A percentile compares a stretch with the other conserved stretches of the same genome.
Conservation (phyloP, 1,140 invertebrate species). For the Trichomalopsis sarcophagae region DNA sequence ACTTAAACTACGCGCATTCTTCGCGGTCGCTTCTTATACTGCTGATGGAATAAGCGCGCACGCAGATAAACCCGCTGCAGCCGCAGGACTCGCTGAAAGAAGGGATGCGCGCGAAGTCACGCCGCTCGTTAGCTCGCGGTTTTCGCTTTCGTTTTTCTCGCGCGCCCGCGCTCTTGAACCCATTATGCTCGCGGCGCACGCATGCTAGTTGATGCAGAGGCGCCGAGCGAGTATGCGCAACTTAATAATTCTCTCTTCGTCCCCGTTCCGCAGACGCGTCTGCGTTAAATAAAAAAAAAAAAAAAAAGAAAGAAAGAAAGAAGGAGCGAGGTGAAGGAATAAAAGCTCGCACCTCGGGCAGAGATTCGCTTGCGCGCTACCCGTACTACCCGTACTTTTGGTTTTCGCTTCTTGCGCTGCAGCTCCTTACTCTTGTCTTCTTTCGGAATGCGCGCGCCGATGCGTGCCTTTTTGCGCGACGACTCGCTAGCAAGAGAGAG, state of each 20-base stretch:
- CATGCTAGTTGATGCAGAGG: conserved; percentile 53
- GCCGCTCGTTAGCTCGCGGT: conserved; percentile 7
- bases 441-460: background rate
- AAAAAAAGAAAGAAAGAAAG: background rate
- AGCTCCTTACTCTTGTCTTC: conserved; percentile 4
- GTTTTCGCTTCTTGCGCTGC: background rate
- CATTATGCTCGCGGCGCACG: conserved; percentile 57
- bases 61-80: background rate
- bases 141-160: conserved; percentile 26
- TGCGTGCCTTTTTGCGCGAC: background rate
- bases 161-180: conserved; percentile 25
- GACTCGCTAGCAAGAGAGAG: background rate
- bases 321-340: conserved; percentile 46
- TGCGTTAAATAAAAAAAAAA: conserved; percentile 9
- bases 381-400: conserved; percentile 21
- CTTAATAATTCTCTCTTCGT: background rate
- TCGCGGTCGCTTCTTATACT: conserved; percentile 12
- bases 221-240: background rate
- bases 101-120: background rate
- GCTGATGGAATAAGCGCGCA: background rate
- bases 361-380: background rate
- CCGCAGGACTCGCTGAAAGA: background rate
- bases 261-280: background rate
- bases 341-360: background rate
- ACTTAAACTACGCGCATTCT: conserved; percentile 23